phyloP scores from a whole-genome alignment of 2,797 vertebrate species.

The Telmatherina bonti region DNA sequence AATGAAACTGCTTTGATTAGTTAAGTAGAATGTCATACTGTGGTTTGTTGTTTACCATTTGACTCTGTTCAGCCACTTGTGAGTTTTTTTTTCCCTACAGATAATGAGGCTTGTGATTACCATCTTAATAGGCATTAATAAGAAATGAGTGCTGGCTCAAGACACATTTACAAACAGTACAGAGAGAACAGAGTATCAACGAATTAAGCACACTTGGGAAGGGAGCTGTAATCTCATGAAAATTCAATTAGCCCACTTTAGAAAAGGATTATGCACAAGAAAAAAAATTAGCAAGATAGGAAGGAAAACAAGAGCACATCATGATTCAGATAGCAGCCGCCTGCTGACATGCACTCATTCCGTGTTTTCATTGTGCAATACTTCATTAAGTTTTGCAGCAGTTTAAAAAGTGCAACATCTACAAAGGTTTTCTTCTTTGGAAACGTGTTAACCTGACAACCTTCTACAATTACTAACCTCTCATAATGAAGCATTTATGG shows the following conservation, averaged over 20 bases:
- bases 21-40: constrained; percentile 35
- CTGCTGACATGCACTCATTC: too few species aligned
- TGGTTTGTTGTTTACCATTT: constrained; percentile 44
- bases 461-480: too few species aligned
- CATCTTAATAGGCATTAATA: constrained; percentile 71
- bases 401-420: too few species aligned
- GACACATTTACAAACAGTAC: constrained; percentile 57
- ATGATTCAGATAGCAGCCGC: constrained; percentile 15
- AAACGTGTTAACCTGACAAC: too few species aligned
- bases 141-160: constrained; percentile 61
- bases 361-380: too few species aligned
- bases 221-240: constrained; percentile 66
- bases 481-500: too few species aligned
- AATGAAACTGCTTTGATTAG: constrained; percentile 37
- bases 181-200: constrained; percentile 45
- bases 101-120: constrained; percentile 67
- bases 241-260: constrained; percentile 69
- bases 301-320: constrained; percentile 34
- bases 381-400: too few species aligned
- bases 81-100: constrained; percentile 21
- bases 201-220: constrained; percentile 61
- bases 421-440: too few species aligned
- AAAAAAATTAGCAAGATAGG: constrained; percentile 48
- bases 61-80: constrained; percentile 37
- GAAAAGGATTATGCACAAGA: constrained; percentile 63